phyloP scores from a whole-genome alignment of 2,797 vertebrate genomes.

The Poecilia velifera region DNA sequence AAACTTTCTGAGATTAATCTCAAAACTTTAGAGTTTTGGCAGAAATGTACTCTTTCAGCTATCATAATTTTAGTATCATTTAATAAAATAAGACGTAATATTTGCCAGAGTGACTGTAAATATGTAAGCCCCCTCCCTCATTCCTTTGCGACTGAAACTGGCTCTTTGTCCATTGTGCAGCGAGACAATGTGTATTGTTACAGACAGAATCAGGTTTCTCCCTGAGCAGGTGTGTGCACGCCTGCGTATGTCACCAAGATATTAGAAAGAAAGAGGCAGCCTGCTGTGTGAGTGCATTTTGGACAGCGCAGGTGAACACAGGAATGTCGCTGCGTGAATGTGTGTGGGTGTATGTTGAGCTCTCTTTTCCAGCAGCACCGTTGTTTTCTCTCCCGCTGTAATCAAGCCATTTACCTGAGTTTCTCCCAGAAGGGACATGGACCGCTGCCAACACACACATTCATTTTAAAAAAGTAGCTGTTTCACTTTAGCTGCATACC shows the following conservation, averaged over 20 bases:
- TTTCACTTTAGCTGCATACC: conserved; percentile 27
- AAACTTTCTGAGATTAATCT: too few relatives aligned
- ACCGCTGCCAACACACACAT: conserved; percentile 48
- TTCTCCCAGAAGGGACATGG: conserved; percentile 53
- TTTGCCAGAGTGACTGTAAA: conserved; percentile 42
- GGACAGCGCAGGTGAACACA: conserved; percentile 43
- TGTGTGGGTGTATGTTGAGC: conserved; percentile 13
- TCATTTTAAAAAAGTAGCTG: conserved; percentile 30
- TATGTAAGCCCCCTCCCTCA: conserved; percentile 48
- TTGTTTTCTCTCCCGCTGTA: conserved; percentile 50
- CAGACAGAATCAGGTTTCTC: conserved; percentile 67
- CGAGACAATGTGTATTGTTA: conserved; percentile 67
- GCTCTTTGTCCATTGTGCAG: conserved; percentile 73
- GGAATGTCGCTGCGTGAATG: conserved; percentile 29
- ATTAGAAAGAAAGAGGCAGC: conserved; percentile 9
- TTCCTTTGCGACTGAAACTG: conserved; percentile 61
- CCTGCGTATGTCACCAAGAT: conserved; percentile 24
- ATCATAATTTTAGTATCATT: not conserved
- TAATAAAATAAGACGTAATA: conserved; percentile 38
- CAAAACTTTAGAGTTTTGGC: not conserved
- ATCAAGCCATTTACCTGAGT: conserved; percentile 69
- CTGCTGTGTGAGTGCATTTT: conserved; percentile 25
- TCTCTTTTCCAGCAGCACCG: conserved; percentile 31
- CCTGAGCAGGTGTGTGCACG: conserved; percentile 46
- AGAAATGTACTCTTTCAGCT: too few relatives aligned